Conservation (phyloP, 2,888 invertebrate species). For the Tryphoninae sp. region DNA sequence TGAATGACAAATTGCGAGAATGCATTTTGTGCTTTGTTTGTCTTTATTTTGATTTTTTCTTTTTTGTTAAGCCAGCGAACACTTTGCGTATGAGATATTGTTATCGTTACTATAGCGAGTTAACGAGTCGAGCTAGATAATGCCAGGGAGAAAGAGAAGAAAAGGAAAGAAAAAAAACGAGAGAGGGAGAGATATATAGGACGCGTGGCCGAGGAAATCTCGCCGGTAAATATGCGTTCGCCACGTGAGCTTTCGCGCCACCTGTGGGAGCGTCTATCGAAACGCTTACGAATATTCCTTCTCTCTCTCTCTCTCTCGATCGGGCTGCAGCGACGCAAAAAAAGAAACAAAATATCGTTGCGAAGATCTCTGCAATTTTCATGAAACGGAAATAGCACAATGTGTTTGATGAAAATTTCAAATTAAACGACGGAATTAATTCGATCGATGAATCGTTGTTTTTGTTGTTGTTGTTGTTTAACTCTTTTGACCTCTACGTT, state of each 20-base stretch:
- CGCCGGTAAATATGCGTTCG: conserved; percentile 55
- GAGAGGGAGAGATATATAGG: conserved; percentile 14
- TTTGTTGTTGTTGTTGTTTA: too few species aligned
- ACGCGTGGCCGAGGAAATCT: conserved; percentile 33
- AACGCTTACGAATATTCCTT: conserved; percentile 55
- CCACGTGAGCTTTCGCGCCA: conserved; percentile 67
- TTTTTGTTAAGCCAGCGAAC: neutral
- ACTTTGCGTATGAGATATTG: neutral
- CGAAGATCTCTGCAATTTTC: too few species aligned
- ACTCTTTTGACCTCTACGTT: neutral
- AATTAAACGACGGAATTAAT: neutral
- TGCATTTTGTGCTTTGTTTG: neutral
- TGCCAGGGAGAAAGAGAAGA: neutral
- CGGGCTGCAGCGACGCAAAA: conserved; percentile 57
- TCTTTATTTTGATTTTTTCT: neutral
- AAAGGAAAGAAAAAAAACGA: too few species aligned
- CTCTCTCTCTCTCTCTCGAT: conserved; percentile 60
- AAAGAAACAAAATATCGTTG: conserved; percentile 16
- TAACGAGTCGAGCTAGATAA: neutral
- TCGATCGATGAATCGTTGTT: neutral
- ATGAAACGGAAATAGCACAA: neutral
- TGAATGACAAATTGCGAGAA: neutral
- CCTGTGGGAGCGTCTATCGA: conserved; percentile 67
- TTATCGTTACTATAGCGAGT: conserved; percentile 1
- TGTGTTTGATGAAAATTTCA: neutral